These are phyloP conservation scores for Trichogramma dendrolimi DNA, from an alignment of 2,888 invertebrate genomes.

Conservation along the genomic window DNA sequence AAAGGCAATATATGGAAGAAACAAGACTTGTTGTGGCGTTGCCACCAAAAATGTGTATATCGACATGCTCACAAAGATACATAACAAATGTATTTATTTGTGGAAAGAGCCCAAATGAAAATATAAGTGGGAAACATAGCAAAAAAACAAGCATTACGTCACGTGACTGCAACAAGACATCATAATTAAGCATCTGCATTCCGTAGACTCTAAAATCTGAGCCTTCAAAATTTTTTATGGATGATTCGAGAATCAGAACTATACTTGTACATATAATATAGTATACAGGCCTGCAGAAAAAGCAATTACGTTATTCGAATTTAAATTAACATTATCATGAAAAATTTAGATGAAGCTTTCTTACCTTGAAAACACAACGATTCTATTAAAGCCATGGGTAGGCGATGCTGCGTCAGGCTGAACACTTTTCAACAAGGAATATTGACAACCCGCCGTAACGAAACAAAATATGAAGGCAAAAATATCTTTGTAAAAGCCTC, in stretches of 20 bases:
- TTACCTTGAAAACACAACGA: slow-evolving; percentile 76
- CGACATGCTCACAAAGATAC: slow-evolving; percentile 94
- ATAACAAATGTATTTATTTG: slow-evolving; percentile 95
- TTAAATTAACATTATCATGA: not conserved
- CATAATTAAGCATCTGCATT: slow-evolving; percentile 57
- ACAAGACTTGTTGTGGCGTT: slow-evolving; percentile 80
- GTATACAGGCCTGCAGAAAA: slow-evolving; percentile 90
- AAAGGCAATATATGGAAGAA: slow-evolving; percentile 77
- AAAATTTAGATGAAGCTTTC: not conserved
- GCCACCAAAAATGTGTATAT: slow-evolving; percentile 85
- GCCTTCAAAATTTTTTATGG: slow-evolving; percentile 49
- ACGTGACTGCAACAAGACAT: slow-evolving; percentile 64
- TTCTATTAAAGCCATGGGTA: slow-evolving; percentile 93
- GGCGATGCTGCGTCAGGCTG: slow-evolving; percentile 99
- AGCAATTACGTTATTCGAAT: slow-evolving; percentile 64
- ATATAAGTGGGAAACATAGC: slow-evolving; percentile 87
- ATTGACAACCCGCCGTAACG: slow-evolving; percentile 97
- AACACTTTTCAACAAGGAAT: slow-evolving; percentile 93
- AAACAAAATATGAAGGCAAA: slow-evolving; percentile 93
- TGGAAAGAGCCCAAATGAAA: slow-evolving; percentile 92
- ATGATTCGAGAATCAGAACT: slow-evolving; percentile 46
- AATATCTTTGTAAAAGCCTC: slow-evolving; percentile 85
- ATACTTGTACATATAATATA: slow-evolving; percentile 69
- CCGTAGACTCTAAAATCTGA: slow-evolving; percentile 53
- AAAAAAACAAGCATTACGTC: slow-evolving; percentile 76